These are phyloP conservation scores for Noctua janthina DNA, from an alignment of 2,888 invertebrate species.

Conservation along the genomic window DNA sequence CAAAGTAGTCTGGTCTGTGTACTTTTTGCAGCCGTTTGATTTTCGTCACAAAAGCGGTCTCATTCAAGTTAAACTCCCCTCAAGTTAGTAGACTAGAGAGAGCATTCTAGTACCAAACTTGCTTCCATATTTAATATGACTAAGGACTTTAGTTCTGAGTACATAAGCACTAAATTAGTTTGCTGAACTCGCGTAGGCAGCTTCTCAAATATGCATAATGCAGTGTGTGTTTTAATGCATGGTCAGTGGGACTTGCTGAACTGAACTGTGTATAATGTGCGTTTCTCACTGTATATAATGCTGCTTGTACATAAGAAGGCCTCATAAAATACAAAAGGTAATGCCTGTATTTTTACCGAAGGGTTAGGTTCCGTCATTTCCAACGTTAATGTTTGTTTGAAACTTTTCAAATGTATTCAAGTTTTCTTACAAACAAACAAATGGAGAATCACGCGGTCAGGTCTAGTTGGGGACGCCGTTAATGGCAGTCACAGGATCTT, in stretches of 20 bases:
- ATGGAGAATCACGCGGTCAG: background rate
- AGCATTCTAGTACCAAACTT: constrained; percentile 17
- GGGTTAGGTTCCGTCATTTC: background rate
- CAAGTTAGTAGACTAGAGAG: constrained; percentile 20
- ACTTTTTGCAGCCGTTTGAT: constrained; percentile 29
- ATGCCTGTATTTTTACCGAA: background rate
- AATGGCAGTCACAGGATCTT: background rate
- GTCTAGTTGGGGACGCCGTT: too few species aligned
- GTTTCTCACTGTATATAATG: background rate
- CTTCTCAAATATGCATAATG: constrained; percentile 36
- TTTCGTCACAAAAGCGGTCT: constrained; percentile 6
- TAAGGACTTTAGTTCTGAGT: constrained; percentile 40
- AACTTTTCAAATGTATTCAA: background rate
- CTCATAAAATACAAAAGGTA: background rate
- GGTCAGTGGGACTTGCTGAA: constrained; percentile 19
- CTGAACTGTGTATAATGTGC: constrained; percentile 1
- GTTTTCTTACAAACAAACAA: background rate
- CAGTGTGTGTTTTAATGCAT: constrained; percentile 42
- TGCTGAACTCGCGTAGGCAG: constrained; percentile 22
- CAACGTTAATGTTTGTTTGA: background rate
- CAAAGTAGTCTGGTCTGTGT: background rate
- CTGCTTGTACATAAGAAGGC: background rate
- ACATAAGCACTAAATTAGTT: constrained; percentile 48
- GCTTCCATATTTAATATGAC: constrained; percentile 43
- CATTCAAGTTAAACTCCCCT: constrained; percentile 12